phyloP scores from a whole-genome alignment of 2,888 invertebrate genomes.

The Ornithoptera priamus region DNA sequence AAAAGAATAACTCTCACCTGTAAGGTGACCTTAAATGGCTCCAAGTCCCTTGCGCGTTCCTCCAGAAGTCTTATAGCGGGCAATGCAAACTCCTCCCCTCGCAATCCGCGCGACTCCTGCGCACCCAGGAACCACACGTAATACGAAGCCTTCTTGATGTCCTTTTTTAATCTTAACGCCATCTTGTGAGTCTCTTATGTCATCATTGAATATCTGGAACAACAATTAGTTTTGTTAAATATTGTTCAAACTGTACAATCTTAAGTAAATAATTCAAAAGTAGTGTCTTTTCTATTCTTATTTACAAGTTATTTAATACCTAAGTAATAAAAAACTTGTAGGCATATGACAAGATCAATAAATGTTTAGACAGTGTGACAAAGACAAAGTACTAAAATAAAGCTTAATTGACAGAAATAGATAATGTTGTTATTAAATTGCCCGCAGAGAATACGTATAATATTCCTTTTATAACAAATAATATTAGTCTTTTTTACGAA shows the following conservation, averaged over 20 bases:
- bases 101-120: constrained; percentile 93
- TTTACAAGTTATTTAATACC: no score
- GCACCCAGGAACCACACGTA: constrained; percentile 98
- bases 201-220: constrained; percentile 66
- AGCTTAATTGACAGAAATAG: no score
- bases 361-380: no score
- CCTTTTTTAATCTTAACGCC: constrained; percentile 90
- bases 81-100: constrained; percentile 91
- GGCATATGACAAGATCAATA: no score
- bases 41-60: constrained; percentile 90
- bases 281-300: no score
- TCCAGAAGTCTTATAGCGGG: constrained; percentile 92
- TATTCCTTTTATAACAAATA: no score
- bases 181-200: constrained; percentile 76
- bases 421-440: no score
- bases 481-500: no score
- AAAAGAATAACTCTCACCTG: constrained; percentile 76
- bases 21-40: constrained; percentile 93
- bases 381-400: no score
- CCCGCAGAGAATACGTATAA: no score
- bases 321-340: no score
- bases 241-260: background rate
- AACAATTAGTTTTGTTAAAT: constrained; percentile 29
- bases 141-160: constrained; percentile 94
- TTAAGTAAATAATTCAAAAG: no score